phyloP scores from a whole-genome alignment of 2,113 vertebrate genomes.

The Struthio camelus region DNA sequence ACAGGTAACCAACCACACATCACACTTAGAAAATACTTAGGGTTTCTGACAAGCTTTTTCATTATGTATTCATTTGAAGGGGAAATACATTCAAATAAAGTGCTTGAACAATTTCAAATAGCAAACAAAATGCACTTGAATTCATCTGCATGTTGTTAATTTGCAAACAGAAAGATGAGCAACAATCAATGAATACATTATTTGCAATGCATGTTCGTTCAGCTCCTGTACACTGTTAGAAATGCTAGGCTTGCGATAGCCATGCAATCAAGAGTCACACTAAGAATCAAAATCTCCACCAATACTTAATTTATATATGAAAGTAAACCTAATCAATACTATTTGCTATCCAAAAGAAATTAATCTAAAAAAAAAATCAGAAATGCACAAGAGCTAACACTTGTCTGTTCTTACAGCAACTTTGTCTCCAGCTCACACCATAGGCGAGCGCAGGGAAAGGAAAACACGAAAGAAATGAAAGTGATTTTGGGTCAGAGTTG shows the following conservation, averaged over 20 bases:
- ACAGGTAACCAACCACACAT: not conserved
- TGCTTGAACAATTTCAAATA: not conserved
- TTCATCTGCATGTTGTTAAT: not conserved
- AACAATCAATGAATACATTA: not conserved
- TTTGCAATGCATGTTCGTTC: not conserved
- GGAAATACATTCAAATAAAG: not conserved
- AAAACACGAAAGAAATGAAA: not conserved
- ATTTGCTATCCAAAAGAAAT: not conserved
- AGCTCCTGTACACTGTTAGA: not conserved
- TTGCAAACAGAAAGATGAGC: not conserved
- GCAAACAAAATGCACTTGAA: not conserved
- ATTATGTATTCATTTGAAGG: not conserved
- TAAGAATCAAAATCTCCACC: not conserved
- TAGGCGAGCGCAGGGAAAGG: not conserved
- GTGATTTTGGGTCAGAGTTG: not conserved
- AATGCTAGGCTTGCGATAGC: not conserved
- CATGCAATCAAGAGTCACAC: not conserved
- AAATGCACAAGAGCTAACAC: not conserved
- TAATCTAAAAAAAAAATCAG: not conserved
- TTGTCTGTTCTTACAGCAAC: not conserved
- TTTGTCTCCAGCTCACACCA: not conserved
- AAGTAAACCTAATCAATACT: not conserved
- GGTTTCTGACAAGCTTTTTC: not conserved
- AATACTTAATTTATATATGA: not conserved
- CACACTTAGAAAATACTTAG: rapidly evolving